These are phyloP conservation scores for Arctia plantaginis DNA, from an alignment of 2,888 invertebrate genomes.

Conservation along the genomic window DNA sequence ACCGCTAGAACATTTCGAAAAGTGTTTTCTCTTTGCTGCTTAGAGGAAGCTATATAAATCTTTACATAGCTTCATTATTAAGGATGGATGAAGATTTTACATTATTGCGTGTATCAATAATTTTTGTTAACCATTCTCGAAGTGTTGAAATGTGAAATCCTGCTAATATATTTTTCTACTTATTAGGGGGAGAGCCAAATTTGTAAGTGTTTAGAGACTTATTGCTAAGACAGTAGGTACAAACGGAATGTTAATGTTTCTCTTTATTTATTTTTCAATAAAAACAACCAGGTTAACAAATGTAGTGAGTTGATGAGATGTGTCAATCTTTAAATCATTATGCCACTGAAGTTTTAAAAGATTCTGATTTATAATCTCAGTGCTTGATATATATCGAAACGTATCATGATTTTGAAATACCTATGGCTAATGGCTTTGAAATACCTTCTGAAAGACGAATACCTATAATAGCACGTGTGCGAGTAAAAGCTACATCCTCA, in stretches of 20 bases:
- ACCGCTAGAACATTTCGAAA: conserved; percentile 27
- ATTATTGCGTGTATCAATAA: not conserved
- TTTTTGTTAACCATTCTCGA: not conserved
- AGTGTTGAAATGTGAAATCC: not conserved
- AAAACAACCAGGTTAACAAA: not conserved
- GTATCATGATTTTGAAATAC: not conserved
- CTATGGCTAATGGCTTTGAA: not conserved
- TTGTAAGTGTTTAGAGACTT: not conserved
- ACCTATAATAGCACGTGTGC: conserved; percentile 11
- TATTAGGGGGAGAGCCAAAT: not conserved
- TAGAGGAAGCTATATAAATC: not conserved
- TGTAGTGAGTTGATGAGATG: not conserved
- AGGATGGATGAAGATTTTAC: not conserved
- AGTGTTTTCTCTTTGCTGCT: conserved; percentile 24
- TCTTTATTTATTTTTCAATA: not conserved
- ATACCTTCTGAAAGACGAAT: conserved; percentile 11
- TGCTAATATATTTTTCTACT: not conserved
- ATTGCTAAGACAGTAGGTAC: not conserved
- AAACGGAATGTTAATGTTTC: too few species aligned
- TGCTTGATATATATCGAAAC: not conserved
- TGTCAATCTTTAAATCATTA: not conserved
- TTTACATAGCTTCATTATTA: too few species aligned
- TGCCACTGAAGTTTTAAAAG: not conserved
- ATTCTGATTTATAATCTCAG: not conserved
- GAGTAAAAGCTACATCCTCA: conserved; percentile 34